Evolutionary conservation across 1,140 invertebrate species (phyloP), one percentile per base, ranked within the genome.

Genomic region (Hylaeus volcanicus): DNA sequence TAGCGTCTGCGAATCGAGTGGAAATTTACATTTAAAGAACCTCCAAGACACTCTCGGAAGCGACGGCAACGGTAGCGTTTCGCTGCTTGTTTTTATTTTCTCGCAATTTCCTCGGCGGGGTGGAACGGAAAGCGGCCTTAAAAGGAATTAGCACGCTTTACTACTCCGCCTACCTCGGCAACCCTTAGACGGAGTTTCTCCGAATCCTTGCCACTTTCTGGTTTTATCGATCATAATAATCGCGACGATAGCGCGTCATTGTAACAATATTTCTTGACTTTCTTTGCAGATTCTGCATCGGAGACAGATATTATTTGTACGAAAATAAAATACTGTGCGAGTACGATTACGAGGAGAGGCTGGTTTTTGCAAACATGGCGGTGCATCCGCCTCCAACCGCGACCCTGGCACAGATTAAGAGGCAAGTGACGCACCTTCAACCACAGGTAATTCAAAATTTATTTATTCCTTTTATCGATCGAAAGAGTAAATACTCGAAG

Each of bases 241-340:
- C 26, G 26, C 11, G 48, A 55, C 14, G 39, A 64, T 64, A 64
- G 15, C 61, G 39, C 26, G 6, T 11, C 66, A n/a, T 37, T 12
- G 43, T 45, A 45, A 65, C 15, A 45, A 6, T 6, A 4, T 43
- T 39, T 39, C 14, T 51, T 11, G 2, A 11, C 45, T 77, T 8
- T 86, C 11, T 88, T 94, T 93, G 1, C 94, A 98, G 98, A 95
- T 99, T 99, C 94, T 99, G 98, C 93, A 97, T 99, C 5, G 98
- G 98, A 4, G 98, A 99, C 91, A 95, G 97, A 88, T 99, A 98
- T 92, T 98, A 98, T 92, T 93, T 98, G 84, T 98, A 96, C 93
- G 97, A 98, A 92, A 98, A 98, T 94, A 98, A 98, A 94, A 98
- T 99, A 83, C 95, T 98, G 1, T 99, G 98, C 93, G 97, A 98